Conservation (phyloP, 2,888 invertebrate species). For the Drosophila monieri region DNA sequence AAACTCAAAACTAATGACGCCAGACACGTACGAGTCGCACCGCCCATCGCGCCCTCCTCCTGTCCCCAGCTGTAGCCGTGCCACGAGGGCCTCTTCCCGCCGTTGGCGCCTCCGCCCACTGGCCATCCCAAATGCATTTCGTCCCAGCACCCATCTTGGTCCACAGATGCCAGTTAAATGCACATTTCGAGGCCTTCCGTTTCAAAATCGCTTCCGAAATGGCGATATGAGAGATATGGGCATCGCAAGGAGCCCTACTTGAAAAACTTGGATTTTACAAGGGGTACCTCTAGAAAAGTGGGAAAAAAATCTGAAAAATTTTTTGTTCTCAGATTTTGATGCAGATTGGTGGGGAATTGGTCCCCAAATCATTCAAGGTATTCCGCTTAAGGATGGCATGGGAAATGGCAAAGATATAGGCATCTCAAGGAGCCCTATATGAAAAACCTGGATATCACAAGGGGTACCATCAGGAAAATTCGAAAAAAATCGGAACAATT, state of each 20-base stretch:
- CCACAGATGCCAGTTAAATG: not conserved
- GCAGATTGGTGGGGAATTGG: too few relatives aligned
- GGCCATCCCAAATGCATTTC: not conserved
- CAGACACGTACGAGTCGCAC: conserved; percentile 55
- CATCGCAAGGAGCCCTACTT: not conserved
- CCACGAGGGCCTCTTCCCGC: conserved; percentile 10
- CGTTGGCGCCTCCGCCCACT: conserved; percentile 19
- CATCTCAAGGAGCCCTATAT: not conserved
- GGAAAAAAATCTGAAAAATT: too few relatives aligned
- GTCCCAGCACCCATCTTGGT: not conserved
- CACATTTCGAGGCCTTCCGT: not conserved
- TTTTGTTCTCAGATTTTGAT: too few relatives aligned
- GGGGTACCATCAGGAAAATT: not conserved
- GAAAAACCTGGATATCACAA: not conserved
- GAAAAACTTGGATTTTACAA: too few relatives aligned
- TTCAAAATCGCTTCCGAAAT: too few relatives aligned
- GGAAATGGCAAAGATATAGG: not conserved
- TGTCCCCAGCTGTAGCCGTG: conserved; percentile 7
- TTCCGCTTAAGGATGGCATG: too few relatives aligned
- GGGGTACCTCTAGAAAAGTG: too few relatives aligned
- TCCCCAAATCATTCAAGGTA: too few relatives aligned
- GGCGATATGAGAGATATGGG: too few relatives aligned
- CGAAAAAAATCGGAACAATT: too few relatives aligned
- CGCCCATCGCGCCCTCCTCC: not conserved
- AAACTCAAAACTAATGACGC: conserved; percentile 73